A percentile compares a stretch with the other conserved stretches of the same genome.
phyloP scores from a whole-genome alignment of 2,888 invertebrate species.

The Nysson spinosus region DNA sequence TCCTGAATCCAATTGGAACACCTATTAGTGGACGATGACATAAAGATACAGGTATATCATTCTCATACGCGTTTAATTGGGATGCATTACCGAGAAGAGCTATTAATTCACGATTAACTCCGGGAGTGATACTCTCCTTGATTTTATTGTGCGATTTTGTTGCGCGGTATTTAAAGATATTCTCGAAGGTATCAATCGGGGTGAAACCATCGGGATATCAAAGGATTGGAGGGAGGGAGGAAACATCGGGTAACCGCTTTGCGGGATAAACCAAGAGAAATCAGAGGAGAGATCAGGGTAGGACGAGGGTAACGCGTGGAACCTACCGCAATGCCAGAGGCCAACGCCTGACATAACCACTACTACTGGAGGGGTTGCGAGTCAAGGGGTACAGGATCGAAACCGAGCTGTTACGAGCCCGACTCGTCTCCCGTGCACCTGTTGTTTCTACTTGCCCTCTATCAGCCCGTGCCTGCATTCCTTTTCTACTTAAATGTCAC shows the following conservation, averaged over 20 bases:
- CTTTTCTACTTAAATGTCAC: too few species aligned
- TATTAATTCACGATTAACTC: too few species aligned
- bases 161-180: too few species aligned
- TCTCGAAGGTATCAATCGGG: conserved; percentile 9
- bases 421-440: conserved; percentile 65
- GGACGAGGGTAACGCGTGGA: conserved; percentile 53
- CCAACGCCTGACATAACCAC: conserved; percentile 59
- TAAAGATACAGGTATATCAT: too few species aligned
- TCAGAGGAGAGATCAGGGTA: conserved; percentile 36
- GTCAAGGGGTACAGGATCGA: conserved; percentile 58
- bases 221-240: conserved; percentile 27
- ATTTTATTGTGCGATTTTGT: too few species aligned
- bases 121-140: too few species aligned
- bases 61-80: too few species aligned
- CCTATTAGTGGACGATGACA: too few species aligned
- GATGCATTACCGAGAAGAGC: too few species aligned
- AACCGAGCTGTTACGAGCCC: conserved; percentile 49
- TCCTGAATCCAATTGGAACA: too few species aligned
- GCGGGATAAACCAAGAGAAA: conserved; percentile 53
- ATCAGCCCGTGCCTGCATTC: conserved; percentile 31
- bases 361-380: conserved; percentile 53
- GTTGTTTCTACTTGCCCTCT: conserved; percentile 67
- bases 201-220: conserved; percentile 29
- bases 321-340: conserved; percentile 54
- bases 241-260: conserved; percentile 45